Evolutionary conservation across 2,113 vertebrate genomes (phyloP), one percentile per base, ranked within the genome.

Genomic region (Bufo gargarizans): DNA sequence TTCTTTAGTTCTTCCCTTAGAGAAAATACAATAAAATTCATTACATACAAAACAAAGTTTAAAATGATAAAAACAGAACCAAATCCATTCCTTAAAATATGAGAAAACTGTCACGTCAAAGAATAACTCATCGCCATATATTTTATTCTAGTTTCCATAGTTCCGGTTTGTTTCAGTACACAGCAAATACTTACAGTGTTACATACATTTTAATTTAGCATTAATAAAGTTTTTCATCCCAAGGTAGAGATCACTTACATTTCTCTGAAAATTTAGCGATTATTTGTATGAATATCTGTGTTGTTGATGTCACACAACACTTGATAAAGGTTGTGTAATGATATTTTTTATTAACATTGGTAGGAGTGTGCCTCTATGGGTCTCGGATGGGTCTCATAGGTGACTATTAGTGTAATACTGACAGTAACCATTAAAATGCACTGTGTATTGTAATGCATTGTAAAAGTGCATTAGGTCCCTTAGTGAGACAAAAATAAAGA

Each of bases 11-110:
- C 19, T 86, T 65, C 7, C 45, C 13, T 84, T 33, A 76, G 59
- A 69, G 78, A 86, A 49, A 86, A 79, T 86, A 79, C 59, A 79
- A 67, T 86, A 50, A 61, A 77, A 77, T n/a, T 20, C 45, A 58
- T 53, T 85, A 9, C 69, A 74, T 47, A 72, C 69, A 85, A 59
- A 74, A 59, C 55, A 74, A 19, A 50, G 2, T 55, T 85, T 43
- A 58, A 50, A 81, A 9, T 81, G 9, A 59, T 43, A 81, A 81
- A 61, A 81, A 16, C 1, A 59, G 53, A 20, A 76, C 12, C 45
- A 76, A 76, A 76, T 76, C 17, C 47, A 74, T 19, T 49, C 45
- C 71, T 45, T 47, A 47, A 6, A 72, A 72, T 72, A 33, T 45
- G 13, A 45, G 69, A 72, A 74, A 47, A 47, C 16, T 49, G 9